phyloP scores from a whole-genome alignment of 2,113 vertebrate species.

The Pontoporia blainvillei region DNA sequence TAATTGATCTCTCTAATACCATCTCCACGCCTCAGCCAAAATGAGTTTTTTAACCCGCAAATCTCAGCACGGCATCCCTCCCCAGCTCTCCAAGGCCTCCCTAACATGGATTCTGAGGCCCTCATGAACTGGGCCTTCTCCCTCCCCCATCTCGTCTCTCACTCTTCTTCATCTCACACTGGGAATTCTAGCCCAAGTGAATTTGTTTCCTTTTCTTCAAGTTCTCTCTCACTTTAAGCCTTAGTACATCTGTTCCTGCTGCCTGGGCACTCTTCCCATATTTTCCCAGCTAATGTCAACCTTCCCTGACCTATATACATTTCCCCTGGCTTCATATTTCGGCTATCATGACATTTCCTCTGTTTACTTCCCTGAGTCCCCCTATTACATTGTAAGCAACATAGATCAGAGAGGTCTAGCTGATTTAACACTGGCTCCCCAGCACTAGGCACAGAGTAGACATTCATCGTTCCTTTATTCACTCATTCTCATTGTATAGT shows the following conservation, averaged over 20 bases:
- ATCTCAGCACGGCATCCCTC: background rate
- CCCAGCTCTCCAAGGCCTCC: background rate
- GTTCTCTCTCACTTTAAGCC: background rate
- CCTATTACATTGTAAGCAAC: background rate
- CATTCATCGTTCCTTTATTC: background rate
- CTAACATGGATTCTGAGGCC: background rate
- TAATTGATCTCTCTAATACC: background rate
- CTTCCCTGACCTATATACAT: background rate
- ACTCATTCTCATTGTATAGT: background rate
- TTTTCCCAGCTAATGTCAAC: background rate
- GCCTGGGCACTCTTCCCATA: background rate
- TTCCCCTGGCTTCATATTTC: background rate
- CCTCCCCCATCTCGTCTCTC: background rate
- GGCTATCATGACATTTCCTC: background rate
- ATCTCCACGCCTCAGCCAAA: background rate
- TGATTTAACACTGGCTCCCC: background rate
- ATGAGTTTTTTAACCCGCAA: background rate
- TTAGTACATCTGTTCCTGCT: background rate
- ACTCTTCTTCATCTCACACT: background rate
- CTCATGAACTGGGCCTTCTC: background rate
- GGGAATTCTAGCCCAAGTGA: background rate
- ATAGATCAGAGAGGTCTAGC: background rate
- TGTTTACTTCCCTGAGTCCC: background rate
- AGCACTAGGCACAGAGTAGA: background rate
- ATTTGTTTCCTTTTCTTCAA: background rate